Evolutionary conservation across 2,888 invertebrate genomes (phyloP).

Genomic region (Eristalis pertinax): DNA sequence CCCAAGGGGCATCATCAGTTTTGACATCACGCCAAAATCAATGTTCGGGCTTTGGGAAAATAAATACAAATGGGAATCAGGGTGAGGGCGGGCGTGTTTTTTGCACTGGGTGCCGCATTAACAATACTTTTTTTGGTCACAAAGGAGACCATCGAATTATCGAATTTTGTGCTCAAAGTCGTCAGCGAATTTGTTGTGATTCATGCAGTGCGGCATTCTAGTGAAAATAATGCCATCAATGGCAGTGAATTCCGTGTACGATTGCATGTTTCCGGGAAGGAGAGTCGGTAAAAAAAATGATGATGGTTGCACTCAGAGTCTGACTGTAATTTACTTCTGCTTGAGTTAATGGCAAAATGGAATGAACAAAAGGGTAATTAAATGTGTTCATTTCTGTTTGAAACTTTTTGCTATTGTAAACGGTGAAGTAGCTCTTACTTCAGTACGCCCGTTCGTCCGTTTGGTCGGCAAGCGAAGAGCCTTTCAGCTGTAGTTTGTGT

Average conservation of each 20-base stretch:
- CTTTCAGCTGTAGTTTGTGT: no score
- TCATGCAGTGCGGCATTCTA: neutral
- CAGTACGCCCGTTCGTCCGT: no score
- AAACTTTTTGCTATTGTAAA: neutral
- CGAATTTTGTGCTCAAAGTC: neutral
- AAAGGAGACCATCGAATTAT: no score
- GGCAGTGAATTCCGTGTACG: neutral
- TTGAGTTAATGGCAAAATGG: neutral
- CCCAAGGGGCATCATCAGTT: neutral
- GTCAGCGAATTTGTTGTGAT: neutral
- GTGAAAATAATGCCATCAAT: neutral
- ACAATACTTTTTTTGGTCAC: no score
- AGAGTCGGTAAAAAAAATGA: neutral
- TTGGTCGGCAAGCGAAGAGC: no score
- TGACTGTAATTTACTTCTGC: no score
- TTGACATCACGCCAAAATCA: neutral
- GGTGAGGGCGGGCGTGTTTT: no score
- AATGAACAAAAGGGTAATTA: neutral
- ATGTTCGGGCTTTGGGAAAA: neutral
- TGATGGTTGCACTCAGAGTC: neutral
- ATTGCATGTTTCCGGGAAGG: constrained; percentile 1
- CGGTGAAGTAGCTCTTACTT: neutral
- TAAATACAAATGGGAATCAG: neutral
- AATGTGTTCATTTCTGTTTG: neutral
- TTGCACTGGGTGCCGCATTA: neutral